These are phyloP conservation scores for Virgularia gustaviana DNA, from an alignment of 92 coral and sea anemone species.

Conservation along the genomic window DNA sequence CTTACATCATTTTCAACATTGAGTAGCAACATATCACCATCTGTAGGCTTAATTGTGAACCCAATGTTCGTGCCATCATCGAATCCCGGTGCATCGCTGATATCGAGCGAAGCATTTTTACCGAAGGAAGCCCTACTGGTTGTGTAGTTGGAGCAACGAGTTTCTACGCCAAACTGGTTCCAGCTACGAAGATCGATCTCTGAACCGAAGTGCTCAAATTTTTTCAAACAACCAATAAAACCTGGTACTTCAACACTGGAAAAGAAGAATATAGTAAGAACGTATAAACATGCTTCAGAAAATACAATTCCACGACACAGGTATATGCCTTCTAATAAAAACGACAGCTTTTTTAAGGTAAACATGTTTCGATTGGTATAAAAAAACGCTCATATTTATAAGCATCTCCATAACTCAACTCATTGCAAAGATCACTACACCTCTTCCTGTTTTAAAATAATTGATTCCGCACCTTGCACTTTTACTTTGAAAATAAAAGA, in stretches of 20 bases:
- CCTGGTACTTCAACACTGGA: conserved; percentile 1
- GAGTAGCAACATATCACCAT: neutral
- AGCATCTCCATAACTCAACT: too few relatives aligned
- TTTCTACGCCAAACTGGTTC: neutral
- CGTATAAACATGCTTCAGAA: too few relatives aligned
- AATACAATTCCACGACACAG: too few relatives aligned
- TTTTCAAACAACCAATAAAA: conserved; percentile 13
- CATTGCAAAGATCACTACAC: too few relatives aligned
- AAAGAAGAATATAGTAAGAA: neutral
- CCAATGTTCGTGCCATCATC: conserved; percentile 3
- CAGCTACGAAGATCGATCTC: neutral
- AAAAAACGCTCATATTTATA: too few relatives aligned
- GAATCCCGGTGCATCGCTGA: neutral
- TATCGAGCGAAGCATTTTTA: neutral
- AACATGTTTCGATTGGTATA: too few relatives aligned
- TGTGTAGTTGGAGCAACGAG: neutral
- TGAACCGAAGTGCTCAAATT: neutral
- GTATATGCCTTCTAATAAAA: too few relatives aligned
- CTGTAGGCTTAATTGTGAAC: neutral
- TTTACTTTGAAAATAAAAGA: too few relatives aligned
- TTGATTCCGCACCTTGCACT: too few relatives aligned
- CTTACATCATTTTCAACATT: conserved; percentile 8
- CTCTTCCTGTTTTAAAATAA: too few relatives aligned
- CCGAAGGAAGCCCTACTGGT: neutral
- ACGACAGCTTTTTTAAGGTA: too few relatives aligned